Base-by-base conservation (phyloP, 1,140 invertebrate species). In the Planococcus citri region DNA sequence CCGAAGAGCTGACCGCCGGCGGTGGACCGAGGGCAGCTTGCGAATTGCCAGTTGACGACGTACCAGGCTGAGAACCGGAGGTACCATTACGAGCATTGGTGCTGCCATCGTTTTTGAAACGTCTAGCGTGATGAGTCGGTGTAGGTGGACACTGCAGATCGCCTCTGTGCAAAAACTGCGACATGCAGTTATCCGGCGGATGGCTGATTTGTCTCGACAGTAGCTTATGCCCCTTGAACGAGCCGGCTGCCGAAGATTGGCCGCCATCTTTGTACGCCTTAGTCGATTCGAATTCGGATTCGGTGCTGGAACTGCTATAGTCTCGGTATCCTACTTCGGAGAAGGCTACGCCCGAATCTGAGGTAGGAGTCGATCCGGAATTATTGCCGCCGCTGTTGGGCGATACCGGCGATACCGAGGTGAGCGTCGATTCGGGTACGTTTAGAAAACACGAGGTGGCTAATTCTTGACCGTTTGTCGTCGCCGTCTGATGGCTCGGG, bases 121-220 rank as follows among this genome's bases (percentile, higher is more conserved):
- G 82, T 58, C 87, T 81, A 9, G 88, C 87, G 75, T 89, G 88
- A 78, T 92, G 90, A 0, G 89, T 91, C 0, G 90, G 89, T 0
- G 89, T 91, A 0, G 90, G 89, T 8, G 88, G 89, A 76, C 90
- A 92, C 70, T 17, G 73, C 71, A 27, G 73, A 70, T 70, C 70
- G 72, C 38, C 41, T n/a, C 20, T 20, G 14, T 68, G 61, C n/a
- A 60, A 61, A n/a, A 57, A 70, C 64, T 67, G 64, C 21, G 68
- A 29, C 8, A 61, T 38, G 29, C 57, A 41, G 29, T 68, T 70
- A 38, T 73, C 72, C 1, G 74, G 74, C 10, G 74, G 74, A 69
- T 74, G 74, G 27, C 74, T 74, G 22, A 73, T 71, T 68, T 68
- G 68, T 8, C 27, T 2, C 14, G 68, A 68, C 4, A 64, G 37